Conservation (phyloP, 2,113 vertebrate species). For the Saguinus imperator region DNA sequence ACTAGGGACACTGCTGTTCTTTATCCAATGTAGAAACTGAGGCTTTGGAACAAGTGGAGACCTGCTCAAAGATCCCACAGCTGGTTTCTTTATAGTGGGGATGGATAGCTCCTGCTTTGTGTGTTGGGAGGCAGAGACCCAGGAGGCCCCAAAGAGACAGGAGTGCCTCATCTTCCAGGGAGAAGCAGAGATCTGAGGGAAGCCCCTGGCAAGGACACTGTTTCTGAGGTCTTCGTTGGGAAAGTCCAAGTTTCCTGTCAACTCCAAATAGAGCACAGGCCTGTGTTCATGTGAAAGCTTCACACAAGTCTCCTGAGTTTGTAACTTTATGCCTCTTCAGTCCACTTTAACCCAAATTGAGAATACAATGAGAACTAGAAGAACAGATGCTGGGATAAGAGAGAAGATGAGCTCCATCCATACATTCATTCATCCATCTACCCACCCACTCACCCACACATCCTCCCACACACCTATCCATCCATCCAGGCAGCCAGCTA, state of each 20-base stretch:
- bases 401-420: background rate
- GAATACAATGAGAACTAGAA: background rate
- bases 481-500: background rate
- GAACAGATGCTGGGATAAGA: background rate
- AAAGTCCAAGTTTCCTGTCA: background rate
- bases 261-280: background rate
- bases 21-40: background rate
- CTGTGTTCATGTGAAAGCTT: background rate
- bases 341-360: background rate
- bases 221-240: background rate
- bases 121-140: background rate
- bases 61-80: background rate
- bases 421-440: too few relatives aligned
- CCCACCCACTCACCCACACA: background rate
- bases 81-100: background rate
- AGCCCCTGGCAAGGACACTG: background rate
- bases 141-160: background rate
- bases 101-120: background rate
- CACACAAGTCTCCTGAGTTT: background rate
- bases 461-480: background rate
- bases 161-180: background rate
- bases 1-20: background rate
- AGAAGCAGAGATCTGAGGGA: background rate
- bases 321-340: background rate
- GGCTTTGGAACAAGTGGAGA: background rate